These are phyloP conservation scores for Numenius arquata DNA, from an alignment of 2,113 vertebrate genomes.

Conservation along the genomic window DNA sequence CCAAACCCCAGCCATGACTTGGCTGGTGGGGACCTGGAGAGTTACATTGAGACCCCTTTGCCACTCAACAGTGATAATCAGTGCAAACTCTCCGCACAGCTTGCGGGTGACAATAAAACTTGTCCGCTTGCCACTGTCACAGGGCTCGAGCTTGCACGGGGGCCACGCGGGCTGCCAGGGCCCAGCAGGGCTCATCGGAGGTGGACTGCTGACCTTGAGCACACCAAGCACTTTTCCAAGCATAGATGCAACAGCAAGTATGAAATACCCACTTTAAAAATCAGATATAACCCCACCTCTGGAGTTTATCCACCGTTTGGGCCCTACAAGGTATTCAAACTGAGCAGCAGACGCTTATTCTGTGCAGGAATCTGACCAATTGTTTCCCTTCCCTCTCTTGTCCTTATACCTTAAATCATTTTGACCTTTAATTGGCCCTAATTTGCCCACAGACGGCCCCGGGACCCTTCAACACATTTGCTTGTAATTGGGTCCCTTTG, in stretches of 20 bases:
- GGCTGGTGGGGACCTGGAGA: neutral
- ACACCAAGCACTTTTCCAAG: neutral
- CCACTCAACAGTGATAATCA: neutral
- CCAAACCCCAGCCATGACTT: neutral
- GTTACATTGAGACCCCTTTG: neutral
- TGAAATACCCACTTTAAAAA: neutral
- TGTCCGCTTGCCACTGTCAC: fast-evolving
- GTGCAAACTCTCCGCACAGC: neutral
- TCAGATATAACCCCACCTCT: neutral
- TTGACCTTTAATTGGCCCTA: constrained; percentile 74
- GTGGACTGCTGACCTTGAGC: neutral
- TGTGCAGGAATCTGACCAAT: constrained; percentile 44
- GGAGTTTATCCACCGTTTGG: neutral
- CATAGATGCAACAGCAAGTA: neutral
- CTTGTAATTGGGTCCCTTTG: constrained; percentile 72
- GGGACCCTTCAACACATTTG: constrained; percentile 70
- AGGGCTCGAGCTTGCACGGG: fast-evolving
- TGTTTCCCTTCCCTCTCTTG: constrained; percentile 46
- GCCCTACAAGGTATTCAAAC: neutral
- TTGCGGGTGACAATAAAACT: neutral
- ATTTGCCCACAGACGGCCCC: constrained; percentile 65
- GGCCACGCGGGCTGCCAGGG: fast-evolving
- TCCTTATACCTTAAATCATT: constrained; percentile 67
- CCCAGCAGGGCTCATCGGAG: neutral
- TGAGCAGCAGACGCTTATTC: neutral